Base-by-base conservation (phyloP, 2,113 vertebrate genomes). In the Hyperopisus bebe region DNA sequence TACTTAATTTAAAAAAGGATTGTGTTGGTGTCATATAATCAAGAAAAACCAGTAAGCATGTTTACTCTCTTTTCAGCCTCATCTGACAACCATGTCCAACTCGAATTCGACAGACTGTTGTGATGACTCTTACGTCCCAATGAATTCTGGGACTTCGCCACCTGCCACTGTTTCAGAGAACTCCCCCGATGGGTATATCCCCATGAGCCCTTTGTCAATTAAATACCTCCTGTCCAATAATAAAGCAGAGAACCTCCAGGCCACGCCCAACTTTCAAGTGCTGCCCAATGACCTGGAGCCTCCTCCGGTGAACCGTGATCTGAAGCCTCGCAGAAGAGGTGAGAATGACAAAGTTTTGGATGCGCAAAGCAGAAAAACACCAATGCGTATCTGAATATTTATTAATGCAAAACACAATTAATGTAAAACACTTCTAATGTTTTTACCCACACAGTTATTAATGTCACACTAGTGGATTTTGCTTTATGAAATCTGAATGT, bases 311-410 rank as follows among this genome's bases (percentile, higher is more conserved):
- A 97, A 99, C 92, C 96, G 98, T 62, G 97, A 98, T 91, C 97
- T 99, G 88, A 99, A 99, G 91, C 98, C 98, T 88, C 96, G 96
- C 0, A 96, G 96, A 91, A 98, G 97, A 96, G 92, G 98, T 99
- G 94, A 97, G 95, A 3, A 44, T 39, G 35, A 51, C 19, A 21
- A 35, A 44, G 10, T 19, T 58, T 8, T 50, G 48, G 15, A 17
- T 48, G 85, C 7, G 13, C 85, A 51, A 84, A 88, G 39, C 53
- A 55, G 51, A 42, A 55, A 19, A 88, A 58, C 10, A 21, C 35
- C 21, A 46, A 11, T 21, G 21, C 3, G 8, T n/a, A 2, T 47
- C 82, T 47, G 44, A 46, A 46, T 84, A 84, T 84, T 84, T 77
- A 77, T 42, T 15, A 42, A 19, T 80, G 35, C 5, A 42, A n/a